These are phyloP conservation scores for Julus scanicus DNA, from an alignment of 2,888 invertebrate genomes.

Conservation along the genomic window DNA sequence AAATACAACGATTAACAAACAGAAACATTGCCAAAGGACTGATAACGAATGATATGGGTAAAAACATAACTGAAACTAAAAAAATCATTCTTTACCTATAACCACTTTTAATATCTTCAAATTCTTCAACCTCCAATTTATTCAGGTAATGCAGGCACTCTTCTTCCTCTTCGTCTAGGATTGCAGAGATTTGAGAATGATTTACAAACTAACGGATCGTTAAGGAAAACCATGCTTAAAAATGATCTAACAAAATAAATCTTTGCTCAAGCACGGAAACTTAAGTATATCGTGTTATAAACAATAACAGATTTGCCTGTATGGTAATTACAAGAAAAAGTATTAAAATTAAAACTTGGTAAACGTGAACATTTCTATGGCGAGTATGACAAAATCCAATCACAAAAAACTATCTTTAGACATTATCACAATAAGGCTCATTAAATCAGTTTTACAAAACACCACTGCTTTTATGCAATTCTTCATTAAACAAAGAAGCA, in stretches of 20 bases:
- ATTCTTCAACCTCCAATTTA: conserved; percentile 84
- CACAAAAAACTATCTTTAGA: neutral
- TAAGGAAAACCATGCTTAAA: neutral
- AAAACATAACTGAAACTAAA: neutral
- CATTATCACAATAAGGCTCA: too few species aligned
- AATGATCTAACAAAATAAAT: neutral
- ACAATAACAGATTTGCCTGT: too few species aligned
- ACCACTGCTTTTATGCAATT: too few species aligned
- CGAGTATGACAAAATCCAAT: too few species aligned
- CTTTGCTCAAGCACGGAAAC: too few species aligned
- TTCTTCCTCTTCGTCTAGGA: conserved; percentile 85
- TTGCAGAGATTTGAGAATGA: conserved; percentile 84
- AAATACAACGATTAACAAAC: neutral
- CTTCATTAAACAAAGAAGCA: too few species aligned
- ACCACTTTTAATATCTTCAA: conserved; percentile 87
- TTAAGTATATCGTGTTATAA: too few species aligned
- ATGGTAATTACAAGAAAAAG: too few species aligned
- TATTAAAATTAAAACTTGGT: too few species aligned
- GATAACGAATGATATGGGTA: neutral
- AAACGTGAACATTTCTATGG: too few species aligned
- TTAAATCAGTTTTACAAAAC: too few species aligned
- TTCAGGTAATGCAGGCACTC: conserved; percentile 78
- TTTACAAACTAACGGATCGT: conserved; percentile 76
- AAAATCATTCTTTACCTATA: conserved; percentile 69
- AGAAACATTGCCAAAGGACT: neutral